These are phyloP conservation scores for Condylura cristata DNA, from an alignment of 2,113 vertebrate species.

Conservation along the genomic window DNA sequence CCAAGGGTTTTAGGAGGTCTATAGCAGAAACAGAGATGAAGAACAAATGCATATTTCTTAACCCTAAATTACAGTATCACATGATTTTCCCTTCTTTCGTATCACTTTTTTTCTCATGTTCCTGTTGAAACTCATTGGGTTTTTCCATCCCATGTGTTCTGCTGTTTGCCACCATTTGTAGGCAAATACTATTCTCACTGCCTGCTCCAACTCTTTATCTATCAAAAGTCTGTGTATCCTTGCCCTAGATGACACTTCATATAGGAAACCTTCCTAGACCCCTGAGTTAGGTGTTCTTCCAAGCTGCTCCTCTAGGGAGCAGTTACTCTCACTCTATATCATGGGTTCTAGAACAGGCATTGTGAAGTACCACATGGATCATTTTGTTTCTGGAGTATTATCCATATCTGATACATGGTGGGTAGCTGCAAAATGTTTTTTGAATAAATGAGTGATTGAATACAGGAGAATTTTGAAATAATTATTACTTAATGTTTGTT, in stretches of 20 bases:
- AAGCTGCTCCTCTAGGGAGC: fast-evolving
- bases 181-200: fast-evolving
- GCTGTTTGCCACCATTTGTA: too few species aligned
- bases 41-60: too few species aligned
- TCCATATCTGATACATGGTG: background rate
- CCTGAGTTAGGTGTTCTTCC: background rate
- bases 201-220: background rate
- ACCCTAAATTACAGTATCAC: too few species aligned
- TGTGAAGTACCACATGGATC: background rate
- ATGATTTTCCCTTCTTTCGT: background rate
- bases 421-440: background rate
- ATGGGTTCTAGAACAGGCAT: background rate
- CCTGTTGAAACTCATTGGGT: background rate
- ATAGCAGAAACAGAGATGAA: too few species aligned
- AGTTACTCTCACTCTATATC: background rate
- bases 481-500: background rate
- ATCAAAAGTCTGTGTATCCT: background rate
- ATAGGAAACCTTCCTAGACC: background rate
- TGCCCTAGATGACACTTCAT: background rate
- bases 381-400: background rate
- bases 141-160: fast-evolving
- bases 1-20: background rate
- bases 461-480: background rate
- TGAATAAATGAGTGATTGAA: background rate
- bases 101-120: background rate